Percentiles rank a stretch among this genome's conserved stretches.
Conservation (phyloP, 1,140 invertebrate genomes). For the Tigriopus japonicus region DNA sequence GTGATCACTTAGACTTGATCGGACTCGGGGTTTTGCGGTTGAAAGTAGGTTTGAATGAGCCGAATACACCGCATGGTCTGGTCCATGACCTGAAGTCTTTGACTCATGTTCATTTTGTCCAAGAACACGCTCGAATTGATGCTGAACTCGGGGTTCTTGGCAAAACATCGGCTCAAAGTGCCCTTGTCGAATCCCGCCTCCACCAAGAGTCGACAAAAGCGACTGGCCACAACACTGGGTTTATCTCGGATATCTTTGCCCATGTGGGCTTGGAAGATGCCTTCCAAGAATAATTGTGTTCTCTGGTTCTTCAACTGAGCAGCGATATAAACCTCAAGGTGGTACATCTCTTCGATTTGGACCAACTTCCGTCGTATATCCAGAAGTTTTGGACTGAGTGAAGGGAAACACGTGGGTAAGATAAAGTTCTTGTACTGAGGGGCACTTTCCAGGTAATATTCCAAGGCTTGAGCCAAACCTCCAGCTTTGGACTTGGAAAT, state of each 20-base stretch:
- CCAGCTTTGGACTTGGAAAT: constrained; percentile 8
- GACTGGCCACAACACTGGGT: not conserved
- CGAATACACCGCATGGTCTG: constrained; percentile 8
- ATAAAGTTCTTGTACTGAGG: constrained; percentile 5
- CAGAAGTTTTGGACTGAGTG: not conserved
- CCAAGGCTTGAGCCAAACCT: not conserved
- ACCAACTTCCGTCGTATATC: not conserved
- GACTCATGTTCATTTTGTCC: constrained; percentile 3
- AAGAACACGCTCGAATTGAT: not conserved
- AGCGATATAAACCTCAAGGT: not conserved
- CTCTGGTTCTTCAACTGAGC: not conserved
- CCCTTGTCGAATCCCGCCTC: not conserved
- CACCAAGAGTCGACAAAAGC: not conserved
- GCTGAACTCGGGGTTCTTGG: not conserved
- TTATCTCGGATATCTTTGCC: constrained; percentile 4
- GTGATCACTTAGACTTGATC: no score
- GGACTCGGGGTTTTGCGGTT: not conserved
- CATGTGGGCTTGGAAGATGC: not conserved
- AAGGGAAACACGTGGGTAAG: not conserved
- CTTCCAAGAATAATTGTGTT: not conserved
- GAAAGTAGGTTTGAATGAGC: not conserved
- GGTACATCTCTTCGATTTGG: not conserved
- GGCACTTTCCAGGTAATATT: not conserved
- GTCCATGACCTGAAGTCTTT: constrained; percentile 7
- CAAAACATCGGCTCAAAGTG: not conserved